phyloP scores from a whole-genome alignment of 2,888 invertebrate genomes.

The Zonitis immaculata region DNA sequence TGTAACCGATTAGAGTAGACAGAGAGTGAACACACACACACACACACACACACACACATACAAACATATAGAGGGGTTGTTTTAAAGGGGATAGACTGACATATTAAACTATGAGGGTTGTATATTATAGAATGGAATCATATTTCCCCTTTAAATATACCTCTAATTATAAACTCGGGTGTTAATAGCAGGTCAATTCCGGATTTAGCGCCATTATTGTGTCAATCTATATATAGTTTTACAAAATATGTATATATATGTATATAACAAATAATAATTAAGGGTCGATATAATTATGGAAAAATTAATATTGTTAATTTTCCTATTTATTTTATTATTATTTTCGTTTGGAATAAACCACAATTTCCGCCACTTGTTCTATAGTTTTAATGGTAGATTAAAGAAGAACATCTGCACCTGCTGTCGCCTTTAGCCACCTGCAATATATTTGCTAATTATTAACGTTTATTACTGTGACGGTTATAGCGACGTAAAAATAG shows the following conservation, averaged over 20 bases:
- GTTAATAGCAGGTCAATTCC: slow-evolving; percentile 46
- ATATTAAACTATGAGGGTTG: slow-evolving; percentile 28
- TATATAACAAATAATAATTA: no score
- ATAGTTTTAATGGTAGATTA: background rate
- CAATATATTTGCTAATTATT: slow-evolving; percentile 5
- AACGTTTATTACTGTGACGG: slow-evolving; percentile 3
- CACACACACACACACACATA: no score
- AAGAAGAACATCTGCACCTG: background rate
- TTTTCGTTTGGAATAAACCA: background rate
- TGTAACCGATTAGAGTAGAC: slow-evolving; percentile 44
- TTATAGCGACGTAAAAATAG: background rate
- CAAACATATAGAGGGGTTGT: no score
- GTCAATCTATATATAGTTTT: slow-evolving; percentile 5
- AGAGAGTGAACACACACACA: slow-evolving; percentile 21
- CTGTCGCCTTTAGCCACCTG: slow-evolving; percentile 1
- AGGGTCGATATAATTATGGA: no score
- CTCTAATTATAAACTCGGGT: slow-evolving; percentile 45
- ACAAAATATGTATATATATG: no score
- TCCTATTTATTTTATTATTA: no score
- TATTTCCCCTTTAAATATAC: slow-evolving; percentile 37
- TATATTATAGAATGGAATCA: slow-evolving; percentile 8
- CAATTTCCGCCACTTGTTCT: slow-evolving; percentile 3
- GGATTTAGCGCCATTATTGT: slow-evolving; percentile 38
- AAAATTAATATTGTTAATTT: no score
- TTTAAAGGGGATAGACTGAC: slow-evolving; percentile 42